Evolutionary conservation across 2,888 invertebrate genomes (phyloP).

Genomic region (Sussaba pulchella): DNA sequence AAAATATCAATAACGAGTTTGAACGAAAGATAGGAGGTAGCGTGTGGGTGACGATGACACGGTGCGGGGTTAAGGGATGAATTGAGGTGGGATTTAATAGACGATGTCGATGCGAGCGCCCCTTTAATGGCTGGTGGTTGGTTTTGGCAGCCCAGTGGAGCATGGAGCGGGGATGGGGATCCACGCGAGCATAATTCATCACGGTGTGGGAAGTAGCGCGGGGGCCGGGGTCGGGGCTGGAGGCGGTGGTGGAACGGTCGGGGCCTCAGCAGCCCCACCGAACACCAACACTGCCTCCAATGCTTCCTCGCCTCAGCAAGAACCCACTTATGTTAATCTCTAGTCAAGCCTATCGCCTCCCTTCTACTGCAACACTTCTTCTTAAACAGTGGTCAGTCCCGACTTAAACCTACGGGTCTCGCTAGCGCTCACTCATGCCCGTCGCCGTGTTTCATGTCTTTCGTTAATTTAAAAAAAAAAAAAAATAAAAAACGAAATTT

Average conservation of each 20-base stretch:
- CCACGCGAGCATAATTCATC: conserved; percentile 84
- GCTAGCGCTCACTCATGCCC: conserved; percentile 79
- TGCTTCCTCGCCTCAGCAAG: conserved; percentile 87
- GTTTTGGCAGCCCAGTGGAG: conserved; percentile 86
- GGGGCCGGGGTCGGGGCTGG: conserved; percentile 83
- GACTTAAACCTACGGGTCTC: conserved; percentile 82
- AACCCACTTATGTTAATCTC: conserved; percentile 97
- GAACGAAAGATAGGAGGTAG: conserved; percentile 16
- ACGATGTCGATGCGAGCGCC: conserved; percentile 79
- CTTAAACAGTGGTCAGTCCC: conserved; percentile 85
- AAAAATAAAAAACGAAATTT: neutral
- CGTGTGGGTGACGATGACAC: no score
- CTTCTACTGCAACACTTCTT: conserved; percentile 85
- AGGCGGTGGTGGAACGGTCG: conserved; percentile 84
- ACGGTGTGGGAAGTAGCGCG: conserved; percentile 85
- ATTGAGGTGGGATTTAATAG: conserved; percentile 70
- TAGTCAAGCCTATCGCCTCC: conserved; percentile 87
- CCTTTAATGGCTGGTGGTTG: conserved; percentile 85
- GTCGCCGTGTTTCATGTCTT: conserved; percentile 56
- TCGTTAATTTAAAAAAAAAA: conserved; percentile 11
- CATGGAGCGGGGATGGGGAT: conserved; percentile 85
- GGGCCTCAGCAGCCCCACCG: conserved; percentile 87
- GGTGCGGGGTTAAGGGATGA: no score
- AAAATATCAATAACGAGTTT: conserved; percentile 34
- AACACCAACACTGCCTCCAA: conserved; percentile 85